Evolutionary conservation across 2,888 invertebrate genomes (phyloP), one percentile per base, ranked within the genome.

Genomic region (Agrochola lota): DNA sequence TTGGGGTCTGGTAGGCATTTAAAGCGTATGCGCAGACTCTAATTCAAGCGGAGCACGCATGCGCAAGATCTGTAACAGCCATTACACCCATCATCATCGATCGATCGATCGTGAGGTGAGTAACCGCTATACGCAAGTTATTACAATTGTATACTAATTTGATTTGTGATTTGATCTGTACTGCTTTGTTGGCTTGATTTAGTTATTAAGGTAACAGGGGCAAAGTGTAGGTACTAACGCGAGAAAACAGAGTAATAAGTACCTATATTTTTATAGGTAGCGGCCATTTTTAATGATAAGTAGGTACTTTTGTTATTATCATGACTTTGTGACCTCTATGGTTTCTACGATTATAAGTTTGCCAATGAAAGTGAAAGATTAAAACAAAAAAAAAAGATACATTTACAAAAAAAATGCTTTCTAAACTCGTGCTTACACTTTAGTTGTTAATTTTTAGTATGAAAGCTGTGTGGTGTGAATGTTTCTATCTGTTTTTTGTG

Each of bases 401-500:
- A 55, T 81, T 66, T n/a, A 49, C 8, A 77, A 26, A 74, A 43
- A n/a, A 52, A 78, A 57, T 57, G 78, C 80, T 87, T 83, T 83
- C 83, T 81, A 87, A 71, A 66, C n/a, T 77, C 35, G 52, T 46
- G 67, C 49, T 77, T 60, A 60, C 35, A 52, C 43, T 62, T 35
- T 17, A 73, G 74, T 74, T 62, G 70, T 70, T 70, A 89, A 74
- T 68, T 79, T 81, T 82, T 77, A 74, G 69, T 74, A 81, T 71
- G 71, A 83, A 77, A 77, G 76, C 66, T 73, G 60, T 63, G 68
- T 52, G 55, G 52, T 70, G 30, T 71, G 57, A 69, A 73, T 78
- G 59, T 77, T 49, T 70, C 49, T 9, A 62, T 69, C 63, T 30
- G 20, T 90, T 92, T 94, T 92, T 89, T 90, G 85, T 90, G 90